These are phyloP conservation scores for Drosophila hamatofila DNA, from an alignment of 2,888 invertebrate genomes.

Conservation along the genomic window DNA sequence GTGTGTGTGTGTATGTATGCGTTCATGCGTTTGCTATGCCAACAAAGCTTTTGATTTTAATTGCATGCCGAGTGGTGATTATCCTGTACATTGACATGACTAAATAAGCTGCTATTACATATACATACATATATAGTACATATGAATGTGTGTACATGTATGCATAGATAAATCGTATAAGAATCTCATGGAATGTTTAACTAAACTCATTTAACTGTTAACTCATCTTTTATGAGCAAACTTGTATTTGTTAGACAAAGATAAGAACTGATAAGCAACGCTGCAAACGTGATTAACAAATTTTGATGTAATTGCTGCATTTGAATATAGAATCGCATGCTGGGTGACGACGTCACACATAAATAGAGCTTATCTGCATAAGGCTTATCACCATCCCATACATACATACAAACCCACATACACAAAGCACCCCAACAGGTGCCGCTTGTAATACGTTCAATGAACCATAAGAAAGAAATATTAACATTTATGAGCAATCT, in stretches of 20 bases:
- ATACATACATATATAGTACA: background rate
- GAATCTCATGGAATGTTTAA: background rate
- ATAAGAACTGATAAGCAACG: conserved; percentile 12
- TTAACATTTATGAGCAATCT: conserved; percentile 20
- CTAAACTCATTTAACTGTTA: background rate
- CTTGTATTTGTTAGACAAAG: conserved; percentile 7
- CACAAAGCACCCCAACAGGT: conserved; percentile 40
- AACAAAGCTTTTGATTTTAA: conserved; percentile 41
- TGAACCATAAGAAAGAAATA: conserved; percentile 38
- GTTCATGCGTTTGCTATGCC: conserved; percentile 1
- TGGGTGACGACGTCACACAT: conserved; percentile 41
- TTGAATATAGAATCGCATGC: background rate
- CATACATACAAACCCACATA: background rate
- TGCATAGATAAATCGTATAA: background rate
- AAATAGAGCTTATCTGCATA: conserved; percentile 36
- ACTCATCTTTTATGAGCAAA: background rate
- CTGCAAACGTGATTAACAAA: conserved; percentile 6
- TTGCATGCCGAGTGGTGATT: conserved; percentile 33
- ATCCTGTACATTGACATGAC: conserved; percentile 26
- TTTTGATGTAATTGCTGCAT: conserved; percentile 24
- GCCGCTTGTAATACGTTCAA: conserved; percentile 51
- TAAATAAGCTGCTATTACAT: conserved; percentile 14
- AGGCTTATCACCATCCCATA: conserved; percentile 26
- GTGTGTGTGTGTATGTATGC: background rate
- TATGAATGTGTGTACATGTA: background rate